Evolutionary conservation across 2,113 vertebrate species (phyloP).

Genomic region (Psammodynastes pulverulentus): DNA sequence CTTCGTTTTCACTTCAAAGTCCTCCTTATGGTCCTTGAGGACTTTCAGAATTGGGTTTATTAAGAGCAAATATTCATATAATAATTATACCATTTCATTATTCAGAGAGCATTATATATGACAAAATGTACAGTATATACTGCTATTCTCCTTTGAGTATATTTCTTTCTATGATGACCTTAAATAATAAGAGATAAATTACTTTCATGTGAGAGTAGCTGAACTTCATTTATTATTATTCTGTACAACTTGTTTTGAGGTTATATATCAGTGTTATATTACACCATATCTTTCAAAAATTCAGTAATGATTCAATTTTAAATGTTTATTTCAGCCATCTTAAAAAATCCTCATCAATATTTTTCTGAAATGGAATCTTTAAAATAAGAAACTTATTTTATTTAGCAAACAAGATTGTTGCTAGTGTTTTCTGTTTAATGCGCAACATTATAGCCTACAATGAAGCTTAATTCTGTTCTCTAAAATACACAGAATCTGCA

Average conservation of each 20-base stretch:
- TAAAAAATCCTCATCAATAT: not conserved
- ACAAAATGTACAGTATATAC: not conserved
- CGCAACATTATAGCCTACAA: not conserved
- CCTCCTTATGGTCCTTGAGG: not conserved
- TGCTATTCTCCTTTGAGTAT: not conserved
- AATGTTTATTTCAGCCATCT: not conserved
- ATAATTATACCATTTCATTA: not conserved
- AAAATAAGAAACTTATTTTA: constrained; percentile 3
- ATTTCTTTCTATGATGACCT: not conserved
- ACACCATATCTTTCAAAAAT: not conserved
- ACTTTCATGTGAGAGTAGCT: not conserved
- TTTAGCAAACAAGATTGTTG: not conserved
- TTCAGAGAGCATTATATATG: not conserved
- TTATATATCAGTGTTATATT: not conserved
- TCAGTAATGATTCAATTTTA: constrained; percentile 16
- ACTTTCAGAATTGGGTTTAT: not conserved
- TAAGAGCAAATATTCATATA: not conserved
- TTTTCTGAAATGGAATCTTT: constrained; percentile 1
- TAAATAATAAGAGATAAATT: not conserved
- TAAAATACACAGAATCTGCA: constrained; percentile 23
- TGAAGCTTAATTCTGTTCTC: not conserved
- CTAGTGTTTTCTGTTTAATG: not conserved
- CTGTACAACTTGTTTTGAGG: not conserved
- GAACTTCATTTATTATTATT: constrained; percentile 21
- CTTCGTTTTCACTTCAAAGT: not conserved